These are phyloP conservation scores for Anarrhichthys ocellatus DNA, from an alignment of 2,113 vertebrate species.

Conservation along the genomic window DNA sequence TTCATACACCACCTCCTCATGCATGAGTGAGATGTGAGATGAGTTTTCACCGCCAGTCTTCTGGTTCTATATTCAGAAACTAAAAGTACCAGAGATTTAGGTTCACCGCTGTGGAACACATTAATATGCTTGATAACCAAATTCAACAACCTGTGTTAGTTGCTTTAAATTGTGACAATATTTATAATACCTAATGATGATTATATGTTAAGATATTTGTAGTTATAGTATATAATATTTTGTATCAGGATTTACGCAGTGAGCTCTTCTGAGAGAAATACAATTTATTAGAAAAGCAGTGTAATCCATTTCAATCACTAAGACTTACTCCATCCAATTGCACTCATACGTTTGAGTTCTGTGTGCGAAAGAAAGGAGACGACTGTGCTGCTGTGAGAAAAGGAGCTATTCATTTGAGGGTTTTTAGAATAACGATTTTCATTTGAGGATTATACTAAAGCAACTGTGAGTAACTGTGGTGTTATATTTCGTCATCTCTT, in stretches of 20 bases:
- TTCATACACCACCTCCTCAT: constrained; percentile 4
- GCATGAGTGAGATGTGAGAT: neutral
- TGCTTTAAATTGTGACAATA: neutral
- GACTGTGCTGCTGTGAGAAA: constrained; percentile 41
- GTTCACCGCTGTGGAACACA: neutral
- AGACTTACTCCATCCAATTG: constrained; percentile 30
- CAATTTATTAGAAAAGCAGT: constrained; percentile 17
- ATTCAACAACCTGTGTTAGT: neutral
- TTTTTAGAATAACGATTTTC: constrained; percentile 45
- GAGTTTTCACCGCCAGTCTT: neutral
- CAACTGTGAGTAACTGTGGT: constrained; percentile 6
- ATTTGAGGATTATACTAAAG: constrained; percentile 22
- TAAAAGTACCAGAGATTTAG: neutral
- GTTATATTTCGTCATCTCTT: neutral
- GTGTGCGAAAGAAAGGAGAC: constrained; percentile 27
- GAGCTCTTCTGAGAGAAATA: constrained; percentile 5
- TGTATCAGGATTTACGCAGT: neutral
- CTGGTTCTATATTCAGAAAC: constrained; percentile 12
- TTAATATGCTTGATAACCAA: neutral
- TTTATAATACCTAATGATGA: neutral
- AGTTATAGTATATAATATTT: constrained; percentile 11
- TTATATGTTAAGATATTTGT: neutral
- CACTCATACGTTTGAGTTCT: neutral
- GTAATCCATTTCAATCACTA: constrained; percentile 43
- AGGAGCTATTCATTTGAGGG: constrained; percentile 56